A percentile compares a stretch with the other conserved stretches of the same genome.
Conservation (phyloP, 1,140 invertebrate species). For the Thalassaphorura encarpata region DNA sequence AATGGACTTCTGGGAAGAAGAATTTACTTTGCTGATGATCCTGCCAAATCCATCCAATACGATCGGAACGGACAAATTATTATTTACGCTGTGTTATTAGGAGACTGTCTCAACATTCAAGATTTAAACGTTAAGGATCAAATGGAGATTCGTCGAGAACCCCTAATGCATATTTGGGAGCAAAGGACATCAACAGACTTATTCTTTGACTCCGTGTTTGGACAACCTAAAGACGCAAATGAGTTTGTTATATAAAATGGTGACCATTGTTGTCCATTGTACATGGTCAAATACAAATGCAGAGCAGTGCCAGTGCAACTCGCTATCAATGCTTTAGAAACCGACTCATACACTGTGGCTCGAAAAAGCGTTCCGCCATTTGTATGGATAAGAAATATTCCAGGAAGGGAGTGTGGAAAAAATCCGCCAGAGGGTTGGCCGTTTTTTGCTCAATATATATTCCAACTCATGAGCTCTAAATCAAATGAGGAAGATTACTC, state of each 20-base stretch:
- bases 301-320: no score
- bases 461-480: no score
- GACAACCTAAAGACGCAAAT: background rate
- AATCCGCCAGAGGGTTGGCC: no score
- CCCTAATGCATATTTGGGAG: background rate
- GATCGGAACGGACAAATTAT: background rate
- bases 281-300: background rate
- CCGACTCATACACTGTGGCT: no score
- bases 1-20: background rate
- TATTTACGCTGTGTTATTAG: background rate
- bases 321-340: no score
- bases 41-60: background rate
- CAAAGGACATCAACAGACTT: background rate
- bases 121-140: background rate
- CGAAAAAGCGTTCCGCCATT: no score
- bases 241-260: constrained; percentile 3
- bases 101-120: background rate
- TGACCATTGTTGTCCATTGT: background rate
- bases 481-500: no score
- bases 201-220: background rate
- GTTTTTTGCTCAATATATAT: no score
- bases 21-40: constrained; percentile 6
- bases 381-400: no score
- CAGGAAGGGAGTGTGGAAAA: no score
- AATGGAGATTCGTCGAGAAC: background rate